Conservation (phyloP, 2,888 invertebrate species). For the Orchesella flavescens region DNA sequence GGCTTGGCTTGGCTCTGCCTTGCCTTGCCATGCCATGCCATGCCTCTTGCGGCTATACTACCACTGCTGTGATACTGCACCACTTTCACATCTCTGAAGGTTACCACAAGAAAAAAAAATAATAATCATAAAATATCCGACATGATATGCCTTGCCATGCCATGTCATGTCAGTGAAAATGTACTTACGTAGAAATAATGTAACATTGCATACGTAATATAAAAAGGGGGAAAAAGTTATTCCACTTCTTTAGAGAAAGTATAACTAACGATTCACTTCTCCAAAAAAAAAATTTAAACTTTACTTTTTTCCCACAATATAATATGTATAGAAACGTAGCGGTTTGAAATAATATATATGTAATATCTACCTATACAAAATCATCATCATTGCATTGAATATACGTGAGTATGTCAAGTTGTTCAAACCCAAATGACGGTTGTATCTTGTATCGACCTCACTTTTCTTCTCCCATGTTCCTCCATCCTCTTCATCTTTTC, state of each 20-base stretch:
- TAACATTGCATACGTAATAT: no score
- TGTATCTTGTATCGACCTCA: constrained; percentile 37
- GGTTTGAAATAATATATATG: no score
- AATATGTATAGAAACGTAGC: background rate
- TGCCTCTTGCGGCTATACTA: background rate
- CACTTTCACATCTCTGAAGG: constrained; percentile 27
- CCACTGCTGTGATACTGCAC: constrained; percentile 10
- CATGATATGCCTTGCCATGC: no score
- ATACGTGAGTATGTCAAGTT: constrained; percentile 5
- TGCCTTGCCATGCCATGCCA: no score
- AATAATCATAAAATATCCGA: constrained; percentile 26
- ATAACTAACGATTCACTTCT: background rate
- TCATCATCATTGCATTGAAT: background rate
- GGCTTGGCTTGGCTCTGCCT: no score
- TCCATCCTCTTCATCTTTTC: background rate
- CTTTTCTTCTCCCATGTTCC: constrained; percentile 11
- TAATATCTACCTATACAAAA: background rate
- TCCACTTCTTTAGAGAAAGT: constrained; percentile 1
- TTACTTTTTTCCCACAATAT: constrained; percentile 8
- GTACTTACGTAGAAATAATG: no score
- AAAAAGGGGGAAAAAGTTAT: background rate
- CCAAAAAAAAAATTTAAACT: background rate
- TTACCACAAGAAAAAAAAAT: constrained; percentile 42
- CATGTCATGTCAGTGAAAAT: no score
- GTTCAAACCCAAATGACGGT: constrained; percentile 7